Base-by-base conservation (phyloP, 64 coral and sea anemone species). In the Cladopsammia gracilis region DNA sequence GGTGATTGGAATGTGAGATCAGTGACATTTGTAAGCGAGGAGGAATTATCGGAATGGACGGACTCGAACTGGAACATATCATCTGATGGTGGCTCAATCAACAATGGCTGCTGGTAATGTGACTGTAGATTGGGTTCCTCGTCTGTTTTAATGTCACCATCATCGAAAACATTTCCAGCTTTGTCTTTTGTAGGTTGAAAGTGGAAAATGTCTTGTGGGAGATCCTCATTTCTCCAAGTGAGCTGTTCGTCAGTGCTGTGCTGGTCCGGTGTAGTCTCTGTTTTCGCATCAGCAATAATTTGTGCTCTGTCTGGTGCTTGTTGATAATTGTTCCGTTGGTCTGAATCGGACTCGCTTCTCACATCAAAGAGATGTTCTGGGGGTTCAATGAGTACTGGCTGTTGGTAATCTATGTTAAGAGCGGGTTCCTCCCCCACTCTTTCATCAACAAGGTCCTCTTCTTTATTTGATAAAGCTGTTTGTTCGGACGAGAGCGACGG, bases 71-170 rank as follows among this genome's bases (percentile, higher is more conserved):
- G 77, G 44, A 92, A 62, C 20, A 92, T 26, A 75, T 92, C 77
- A 10, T 92, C 90, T 62, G 79, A 85, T 45, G 90, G 90, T 61
- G 90, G 90, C 10, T 80, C 52, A 18, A 92, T 85, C 18, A 92
- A 20, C 4, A 59, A 9, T 50, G 42, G 42, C 18, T 82, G 57
- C 34, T 22, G 26, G 52, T 60, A 79, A 34, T 79, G 53, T 12
- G 25, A 14, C 53, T 81, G 12, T 14, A 45, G 34, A n/a, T 48
- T 64, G 58, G 43, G 58, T 22, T 50, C 90, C 15, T 68, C 65
- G 54, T 81, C 68, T 45, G 25, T 45, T 62, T n/a, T 84, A 9
- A 65, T 34, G 34, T 34, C 34, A 34, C 34, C 2, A 34, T 34
- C 61, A 3, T 84, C 61, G 46, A 84, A 48, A 6, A 3, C 18